Evolutionary conservation across 2,888 invertebrate genomes (phyloP), one percentile per base, ranked within the genome.

Genomic region (Eustalomyia histrio): DNA sequence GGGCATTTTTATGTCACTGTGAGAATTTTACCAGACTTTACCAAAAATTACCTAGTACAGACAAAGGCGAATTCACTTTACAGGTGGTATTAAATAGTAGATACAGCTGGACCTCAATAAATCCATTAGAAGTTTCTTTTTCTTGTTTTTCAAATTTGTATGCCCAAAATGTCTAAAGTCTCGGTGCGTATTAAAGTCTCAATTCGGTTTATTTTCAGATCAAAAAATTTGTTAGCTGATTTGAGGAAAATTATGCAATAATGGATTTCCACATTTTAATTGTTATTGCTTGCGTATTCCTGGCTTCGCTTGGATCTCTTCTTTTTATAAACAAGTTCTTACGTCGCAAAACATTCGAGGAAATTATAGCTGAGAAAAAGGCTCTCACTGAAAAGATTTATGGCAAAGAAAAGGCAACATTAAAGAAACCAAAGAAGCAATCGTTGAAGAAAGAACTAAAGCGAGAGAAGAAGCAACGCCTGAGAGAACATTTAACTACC

Each of bases 231-330:
- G 24, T 52, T 50, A n/a, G 58, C 52, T 71, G 80, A 35, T 82
- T 29, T 47, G 6, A 47, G 72, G 68, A 74, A 87, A 87, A 87
- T 81, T 89, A 90, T 89, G 89, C 89, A 89, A 90, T 88, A 85
- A 91, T 91, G 91, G 91, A 91, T 87, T 88, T 90, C 79, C 89
- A 90, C 85, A 88, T 90, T 84, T 87, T 90, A 84, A 87, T 89
- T 84, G 89, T 91, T 83, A 90, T 91, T 85, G 87, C 88, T 83
- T 89, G 90, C 85, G 89, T 91, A 65, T 88, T 91, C 84, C 85
- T 90, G 85, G 89, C 88, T 21, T 91, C 91, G 53, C 84, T 91
- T 72, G 84, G 88, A 68, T 90, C 90, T 21, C 86, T 90, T 76
- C 83, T 91, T 67, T 90, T 91, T 80, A 90, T 91, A 73, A 90